These are phyloP conservation scores for Eupithecia pulchellata DNA, from an alignment of 2,888 invertebrate species.

Conservation along the genomic window DNA sequence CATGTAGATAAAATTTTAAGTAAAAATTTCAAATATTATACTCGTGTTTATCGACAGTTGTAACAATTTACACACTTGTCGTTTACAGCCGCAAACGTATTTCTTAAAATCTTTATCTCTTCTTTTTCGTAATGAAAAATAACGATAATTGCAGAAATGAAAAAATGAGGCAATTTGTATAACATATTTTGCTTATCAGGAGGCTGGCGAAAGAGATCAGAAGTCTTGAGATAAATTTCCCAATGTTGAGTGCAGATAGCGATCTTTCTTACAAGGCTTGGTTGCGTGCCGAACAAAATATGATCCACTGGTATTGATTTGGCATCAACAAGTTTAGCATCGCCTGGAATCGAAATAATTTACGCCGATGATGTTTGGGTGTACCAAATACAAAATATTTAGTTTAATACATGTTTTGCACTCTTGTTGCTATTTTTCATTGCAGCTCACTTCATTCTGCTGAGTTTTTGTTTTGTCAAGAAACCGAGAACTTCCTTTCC, in stretches of 20 bases:
- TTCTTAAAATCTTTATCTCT: background rate
- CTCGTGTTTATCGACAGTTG: background rate
- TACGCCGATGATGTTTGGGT: background rate
- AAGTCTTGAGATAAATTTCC: conserved; percentile 53
- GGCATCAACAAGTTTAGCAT: background rate
- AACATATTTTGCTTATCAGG: conserved; percentile 54
- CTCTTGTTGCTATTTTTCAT: too few relatives aligned
- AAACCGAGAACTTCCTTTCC: too few relatives aligned
- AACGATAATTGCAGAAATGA: conserved; percentile 26
- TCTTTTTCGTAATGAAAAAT: conserved; percentile 6
- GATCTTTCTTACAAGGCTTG: conserved; percentile 62
- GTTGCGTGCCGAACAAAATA: conserved; percentile 50
- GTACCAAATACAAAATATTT: background rate
- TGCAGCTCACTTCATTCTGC: too few relatives aligned
- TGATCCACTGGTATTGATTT: conserved; percentile 6
- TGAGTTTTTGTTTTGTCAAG: too few relatives aligned
- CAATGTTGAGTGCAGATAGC: conserved; percentile 51
- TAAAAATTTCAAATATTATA: too few relatives aligned
- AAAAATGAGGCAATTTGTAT: conserved; percentile 58
- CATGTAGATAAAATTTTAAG: too few relatives aligned
- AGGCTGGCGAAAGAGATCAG: conserved; percentile 37
- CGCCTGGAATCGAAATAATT: background rate
- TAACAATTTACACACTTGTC: background rate
- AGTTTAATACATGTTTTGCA: too few relatives aligned
- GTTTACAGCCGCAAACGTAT: background rate